phyloP scores from a whole-genome alignment of 2,113 vertebrate genomes.

The Natator depressus region DNA sequence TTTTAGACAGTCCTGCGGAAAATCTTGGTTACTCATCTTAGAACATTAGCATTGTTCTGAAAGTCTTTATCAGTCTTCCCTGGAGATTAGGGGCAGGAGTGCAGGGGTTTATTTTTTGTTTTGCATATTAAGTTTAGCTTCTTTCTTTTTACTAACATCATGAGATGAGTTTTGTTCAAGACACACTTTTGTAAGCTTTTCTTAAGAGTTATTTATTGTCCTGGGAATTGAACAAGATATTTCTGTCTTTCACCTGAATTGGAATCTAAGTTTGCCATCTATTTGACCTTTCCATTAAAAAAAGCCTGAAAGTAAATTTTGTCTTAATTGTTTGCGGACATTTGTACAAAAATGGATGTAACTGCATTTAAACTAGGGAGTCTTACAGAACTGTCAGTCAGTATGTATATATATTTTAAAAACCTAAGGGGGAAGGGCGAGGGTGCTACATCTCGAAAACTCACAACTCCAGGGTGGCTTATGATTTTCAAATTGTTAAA shows the following conservation, averaged over 20 bases:
- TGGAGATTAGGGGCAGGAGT: neutral
- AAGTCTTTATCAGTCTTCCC: neutral
- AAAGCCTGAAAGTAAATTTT: neutral
- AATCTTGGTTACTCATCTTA: neutral
- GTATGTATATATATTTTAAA: neutral
- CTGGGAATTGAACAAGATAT: neutral
- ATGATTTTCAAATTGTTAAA: neutral
- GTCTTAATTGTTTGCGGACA: slow-evolving; percentile 27
- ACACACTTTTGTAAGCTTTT: neutral
- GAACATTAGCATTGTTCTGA: neutral
- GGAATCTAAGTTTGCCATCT: neutral
- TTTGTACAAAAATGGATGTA: slow-evolving; percentile 27
- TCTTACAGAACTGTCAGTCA: neutral
- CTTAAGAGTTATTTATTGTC: neutral
- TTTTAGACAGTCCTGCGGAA: neutral
- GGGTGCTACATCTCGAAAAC: neutral
- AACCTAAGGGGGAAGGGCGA: neutral
- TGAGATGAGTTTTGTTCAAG: neutral
- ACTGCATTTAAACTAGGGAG: slow-evolving; percentile 15
- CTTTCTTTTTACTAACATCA: neutral
- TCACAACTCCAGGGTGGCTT: neutral
- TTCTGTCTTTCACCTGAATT: neutral
- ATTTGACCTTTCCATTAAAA: slow-evolving; percentile 6
- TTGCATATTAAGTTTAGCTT: slow-evolving; percentile 53
- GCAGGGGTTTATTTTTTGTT: neutral